phyloP scores from a whole-genome alignment of 2,888 invertebrate species.

The Smittia aterrima region DNA sequence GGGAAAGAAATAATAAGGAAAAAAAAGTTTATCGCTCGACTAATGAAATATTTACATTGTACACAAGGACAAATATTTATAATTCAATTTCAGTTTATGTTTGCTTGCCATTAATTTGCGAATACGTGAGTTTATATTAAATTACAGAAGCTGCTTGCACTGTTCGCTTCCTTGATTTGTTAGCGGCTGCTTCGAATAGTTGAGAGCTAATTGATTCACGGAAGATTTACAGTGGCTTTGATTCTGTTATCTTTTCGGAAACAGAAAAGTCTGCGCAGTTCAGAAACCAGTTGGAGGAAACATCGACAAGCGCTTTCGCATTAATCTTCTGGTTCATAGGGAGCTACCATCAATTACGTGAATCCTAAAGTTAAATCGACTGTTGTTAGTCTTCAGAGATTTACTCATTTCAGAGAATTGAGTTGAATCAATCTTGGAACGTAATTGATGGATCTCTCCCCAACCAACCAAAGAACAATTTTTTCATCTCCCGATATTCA shows the following conservation, averaged over 20 bases:
- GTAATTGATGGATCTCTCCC: too few species aligned
- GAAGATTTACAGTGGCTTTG: background rate
- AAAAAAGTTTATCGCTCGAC: background rate
- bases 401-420: too few species aligned
- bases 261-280: background rate
- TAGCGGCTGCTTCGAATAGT: background rate
- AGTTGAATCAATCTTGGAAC: too few species aligned
- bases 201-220: background rate
- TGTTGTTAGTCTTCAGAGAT: too few species aligned
- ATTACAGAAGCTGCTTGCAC: background rate
- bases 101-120: background rate
- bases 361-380: too few species aligned
- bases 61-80: constrained; percentile 14
- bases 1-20: too few species aligned
- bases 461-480: background rate
- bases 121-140: background rate
- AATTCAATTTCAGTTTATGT: background rate
- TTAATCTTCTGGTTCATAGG: too few species aligned
- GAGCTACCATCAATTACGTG: too few species aligned
- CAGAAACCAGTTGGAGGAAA: too few species aligned
- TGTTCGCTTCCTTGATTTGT: background rate
- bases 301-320: too few species aligned
- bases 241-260: background rate
- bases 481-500: background rate
- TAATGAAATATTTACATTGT: constrained; percentile 11